Percentiles rank a stretch among this genome's conserved stretches.
phyloP scores from a whole-genome alignment of 1,140 invertebrate species.

The Callitettix versicolor region DNA sequence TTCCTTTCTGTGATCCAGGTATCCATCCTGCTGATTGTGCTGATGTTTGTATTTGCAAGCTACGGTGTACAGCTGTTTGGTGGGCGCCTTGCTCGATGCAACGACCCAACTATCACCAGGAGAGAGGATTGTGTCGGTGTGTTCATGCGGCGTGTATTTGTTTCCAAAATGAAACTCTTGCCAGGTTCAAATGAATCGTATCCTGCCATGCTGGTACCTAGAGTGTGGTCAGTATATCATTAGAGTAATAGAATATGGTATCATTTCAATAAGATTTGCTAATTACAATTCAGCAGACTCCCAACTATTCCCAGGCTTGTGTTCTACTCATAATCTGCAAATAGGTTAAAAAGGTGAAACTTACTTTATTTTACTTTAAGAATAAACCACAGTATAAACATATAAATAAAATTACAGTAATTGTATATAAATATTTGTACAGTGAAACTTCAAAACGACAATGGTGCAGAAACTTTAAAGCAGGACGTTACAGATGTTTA shows the following conservation, averaged over 20 bases:
- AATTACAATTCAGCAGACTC: neutral
- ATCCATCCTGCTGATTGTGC: constrained; percentile 90
- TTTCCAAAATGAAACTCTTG: constrained; percentile 94
- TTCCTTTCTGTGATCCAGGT: constrained; percentile 44
- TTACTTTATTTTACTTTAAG: too few species aligned
- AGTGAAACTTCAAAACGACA: too few species aligned
- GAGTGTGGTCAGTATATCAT: constrained; percentile 73
- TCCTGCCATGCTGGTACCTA: constrained; percentile 90
- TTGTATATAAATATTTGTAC: too few species aligned
- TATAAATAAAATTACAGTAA: too few species aligned
- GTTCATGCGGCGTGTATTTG: constrained; percentile 88
- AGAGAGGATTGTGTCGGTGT: constrained; percentile 89
- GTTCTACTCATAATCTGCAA: too few species aligned
- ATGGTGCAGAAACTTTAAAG: too few species aligned
- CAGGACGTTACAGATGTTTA: too few species aligned
- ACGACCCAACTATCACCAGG: constrained; percentile 79
- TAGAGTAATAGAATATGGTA: too few species aligned
- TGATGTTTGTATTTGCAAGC: constrained; percentile 99
- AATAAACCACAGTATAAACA: too few species aligned
- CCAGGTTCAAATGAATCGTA: constrained; percentile 72
- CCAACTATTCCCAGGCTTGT: too few species aligned
- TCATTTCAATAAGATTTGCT: too few species aligned
- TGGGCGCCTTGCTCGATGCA: constrained; percentile 87
- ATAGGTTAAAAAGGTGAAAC: too few species aligned
- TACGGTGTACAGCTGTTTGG: constrained; percentile 98